Percentiles rank a stretch among this genome's conserved stretches.
Evolutionary conservation across 2,888 invertebrate genomes (phyloP).

Genomic region (Eumacrocentrus americanus): DNA sequence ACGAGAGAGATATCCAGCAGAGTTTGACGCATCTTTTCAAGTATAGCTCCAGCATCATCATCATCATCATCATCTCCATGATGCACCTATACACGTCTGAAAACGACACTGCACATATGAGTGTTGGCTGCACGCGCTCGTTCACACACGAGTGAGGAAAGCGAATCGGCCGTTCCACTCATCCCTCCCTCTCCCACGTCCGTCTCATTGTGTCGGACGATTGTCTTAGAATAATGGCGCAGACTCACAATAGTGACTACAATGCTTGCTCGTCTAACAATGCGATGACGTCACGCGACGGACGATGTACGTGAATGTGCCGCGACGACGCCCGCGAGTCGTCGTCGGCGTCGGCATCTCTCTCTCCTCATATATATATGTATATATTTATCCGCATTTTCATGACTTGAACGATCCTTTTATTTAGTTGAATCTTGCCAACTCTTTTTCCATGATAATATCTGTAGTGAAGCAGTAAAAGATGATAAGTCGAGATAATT

Average conservation of each 20-base stretch:
- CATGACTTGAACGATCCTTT: background rate
- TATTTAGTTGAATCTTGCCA: background rate
- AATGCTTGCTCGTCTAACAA: constrained; percentile 63
- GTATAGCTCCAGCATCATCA: too few species aligned
- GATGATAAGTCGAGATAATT: background rate
- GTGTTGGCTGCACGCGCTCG: constrained; percentile 8
- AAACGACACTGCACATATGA: too few species aligned
- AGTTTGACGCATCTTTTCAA: too few species aligned
- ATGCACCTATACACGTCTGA: too few species aligned
- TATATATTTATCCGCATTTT: background rate
- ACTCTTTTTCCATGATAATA: background rate
- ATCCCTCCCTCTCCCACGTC: constrained; percentile 28
- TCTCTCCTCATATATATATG: background rate
- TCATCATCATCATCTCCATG: too few species aligned
- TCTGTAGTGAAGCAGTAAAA: background rate
- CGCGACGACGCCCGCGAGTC: constrained; percentile 33
- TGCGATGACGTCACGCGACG: constrained; percentile 59
- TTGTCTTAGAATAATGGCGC: constrained; percentile 63
- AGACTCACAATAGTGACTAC: constrained; percentile 63
- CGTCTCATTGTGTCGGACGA: constrained; percentile 46
- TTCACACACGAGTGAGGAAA: constrained; percentile 28
- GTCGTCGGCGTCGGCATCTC: too few species aligned
- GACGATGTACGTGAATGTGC: constrained; percentile 54
- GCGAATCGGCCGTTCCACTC: constrained; percentile 32
- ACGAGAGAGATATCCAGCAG: too few species aligned